Percentiles rank a stretch among this genome's conserved stretches.
phyloP scores from a whole-genome alignment of 2,888 invertebrate genomes.

The Ormyrus thymus region DNA sequence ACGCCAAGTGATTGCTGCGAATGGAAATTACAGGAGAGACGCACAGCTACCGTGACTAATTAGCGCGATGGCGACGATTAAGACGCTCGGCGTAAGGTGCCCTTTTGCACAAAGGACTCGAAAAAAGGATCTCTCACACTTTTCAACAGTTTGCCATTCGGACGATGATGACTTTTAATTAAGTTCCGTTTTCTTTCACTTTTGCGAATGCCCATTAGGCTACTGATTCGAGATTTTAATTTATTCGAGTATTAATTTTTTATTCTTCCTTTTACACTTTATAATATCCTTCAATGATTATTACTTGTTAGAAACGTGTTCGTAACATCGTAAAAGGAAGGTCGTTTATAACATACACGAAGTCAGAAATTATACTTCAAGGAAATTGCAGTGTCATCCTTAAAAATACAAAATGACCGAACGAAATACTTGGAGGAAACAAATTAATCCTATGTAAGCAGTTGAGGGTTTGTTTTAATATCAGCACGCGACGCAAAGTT shows the following conservation, averaged over 20 bases:
- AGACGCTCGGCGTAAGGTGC: constrained; percentile 16
- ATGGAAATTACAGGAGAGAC: constrained; percentile 47
- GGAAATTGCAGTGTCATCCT: too few species aligned
- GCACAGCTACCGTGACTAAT: constrained; percentile 40
- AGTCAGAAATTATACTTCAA: too few species aligned
- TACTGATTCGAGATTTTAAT: too few species aligned
- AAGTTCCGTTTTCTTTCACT: neutral
- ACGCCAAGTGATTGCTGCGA: constrained; percentile 22
- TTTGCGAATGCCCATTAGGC: too few species aligned
- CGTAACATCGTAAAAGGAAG: too few species aligned
- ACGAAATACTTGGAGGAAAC: neutral
- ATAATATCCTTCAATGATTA: neutral
- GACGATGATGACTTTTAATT: constrained; percentile 1
- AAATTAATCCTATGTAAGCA: neutral
- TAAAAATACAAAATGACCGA: too few species aligned
- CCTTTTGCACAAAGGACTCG: neutral
- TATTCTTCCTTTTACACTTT: neutral
- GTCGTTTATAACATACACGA: too few species aligned
- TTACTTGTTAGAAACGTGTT: too few species aligned
- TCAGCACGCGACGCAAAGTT: neutral
- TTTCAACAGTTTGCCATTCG: constrained; percentile 9
- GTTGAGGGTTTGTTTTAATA: neutral
- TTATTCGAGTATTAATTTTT: neutral
- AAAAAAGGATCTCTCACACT: neutral
- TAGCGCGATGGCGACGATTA: constrained; percentile 47